Conservation (phyloP, 2,888 invertebrate species). For the Villa cingulata region DNA sequence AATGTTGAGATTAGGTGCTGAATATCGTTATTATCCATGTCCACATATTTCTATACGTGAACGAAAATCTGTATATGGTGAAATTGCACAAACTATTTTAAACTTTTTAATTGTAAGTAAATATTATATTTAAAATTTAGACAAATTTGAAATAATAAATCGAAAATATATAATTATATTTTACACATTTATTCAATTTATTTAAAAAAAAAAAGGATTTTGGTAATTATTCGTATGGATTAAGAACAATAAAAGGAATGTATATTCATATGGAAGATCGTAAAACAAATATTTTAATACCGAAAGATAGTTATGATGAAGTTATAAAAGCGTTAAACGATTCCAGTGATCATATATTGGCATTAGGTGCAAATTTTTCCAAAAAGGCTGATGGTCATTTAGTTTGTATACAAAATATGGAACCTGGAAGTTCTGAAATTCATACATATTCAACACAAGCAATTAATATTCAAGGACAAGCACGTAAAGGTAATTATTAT, state of each 20-base stretch:
- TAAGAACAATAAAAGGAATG: constrained; percentile 62
- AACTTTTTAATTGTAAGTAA: constrained; percentile 56
- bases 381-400: constrained; percentile 70
- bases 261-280: constrained; percentile 72
- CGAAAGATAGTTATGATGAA: constrained; percentile 58
- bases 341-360: constrained; percentile 71
- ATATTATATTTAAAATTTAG: background rate
- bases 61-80: constrained; percentile 66
- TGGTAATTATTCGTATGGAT: constrained; percentile 64
- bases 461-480: constrained; percentile 72
- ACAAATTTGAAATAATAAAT: background rate
- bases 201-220: constrained; percentile 46
- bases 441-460: constrained; percentile 75
- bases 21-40: constrained; percentile 75
- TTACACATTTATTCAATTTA: background rate
- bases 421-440: constrained; percentile 43
- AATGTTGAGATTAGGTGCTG: constrained; percentile 65
- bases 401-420: constrained; percentile 67
- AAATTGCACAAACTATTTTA: constrained; percentile 79
- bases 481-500: constrained; percentile 47
- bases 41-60: constrained; percentile 64
- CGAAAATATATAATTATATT: background rate
- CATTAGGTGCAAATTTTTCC: constrained; percentile 69
- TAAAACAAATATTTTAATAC: constrained; percentile 61
- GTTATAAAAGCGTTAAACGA: constrained; percentile 63